phyloP scores from a whole-genome alignment of 1,140 invertebrate species.

The Ceratosolen fusciceps region DNA sequence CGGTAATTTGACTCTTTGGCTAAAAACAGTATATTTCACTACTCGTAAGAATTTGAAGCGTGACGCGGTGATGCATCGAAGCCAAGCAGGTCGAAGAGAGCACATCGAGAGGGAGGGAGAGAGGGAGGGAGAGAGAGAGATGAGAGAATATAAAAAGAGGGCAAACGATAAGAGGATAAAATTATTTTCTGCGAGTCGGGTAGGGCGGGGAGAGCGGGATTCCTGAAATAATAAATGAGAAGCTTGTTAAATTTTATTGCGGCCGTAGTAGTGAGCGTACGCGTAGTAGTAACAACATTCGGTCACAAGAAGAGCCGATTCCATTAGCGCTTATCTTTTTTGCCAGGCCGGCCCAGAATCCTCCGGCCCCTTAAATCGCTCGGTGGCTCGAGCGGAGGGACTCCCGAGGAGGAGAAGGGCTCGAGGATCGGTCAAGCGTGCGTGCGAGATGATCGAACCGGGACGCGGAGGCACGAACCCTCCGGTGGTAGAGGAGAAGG shows the following conservation, averaged over 20 bases:
- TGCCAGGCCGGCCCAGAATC: slow-evolving; percentile 57
- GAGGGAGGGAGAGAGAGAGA: slow-evolving; percentile 26
- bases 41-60: slow-evolving; percentile 30
- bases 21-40: slow-evolving; percentile 27
- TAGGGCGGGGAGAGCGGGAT: slow-evolving; percentile 50
- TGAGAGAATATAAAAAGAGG: slow-evolving; percentile 40
- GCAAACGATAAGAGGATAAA: slow-evolving; percentile 48
- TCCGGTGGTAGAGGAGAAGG: no score
- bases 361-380: slow-evolving; percentile 54
- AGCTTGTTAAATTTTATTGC: slow-evolving; percentile 67
- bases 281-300: slow-evolving; percentile 58
- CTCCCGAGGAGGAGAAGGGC: no score
- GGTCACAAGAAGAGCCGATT: slow-evolving; percentile 57
- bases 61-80: not conserved
- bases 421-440: slow-evolving; percentile 37
- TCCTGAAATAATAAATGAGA: slow-evolving; percentile 63
- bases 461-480: slow-evolving; percentile 39
- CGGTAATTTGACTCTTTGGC: slow-evolving; percentile 22
- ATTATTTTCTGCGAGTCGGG: slow-evolving; percentile 39
- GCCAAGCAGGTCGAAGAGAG: not conserved
- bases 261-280: slow-evolving; percentile 43
- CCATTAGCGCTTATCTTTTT: slow-evolving; percentile 54
- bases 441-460: slow-evolving; percentile 30
- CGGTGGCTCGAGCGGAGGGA: slow-evolving; percentile 40
- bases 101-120: not conserved